Conservation (phyloP, 1,140 invertebrate genomes). For the Oscheius sp. region DNA sequence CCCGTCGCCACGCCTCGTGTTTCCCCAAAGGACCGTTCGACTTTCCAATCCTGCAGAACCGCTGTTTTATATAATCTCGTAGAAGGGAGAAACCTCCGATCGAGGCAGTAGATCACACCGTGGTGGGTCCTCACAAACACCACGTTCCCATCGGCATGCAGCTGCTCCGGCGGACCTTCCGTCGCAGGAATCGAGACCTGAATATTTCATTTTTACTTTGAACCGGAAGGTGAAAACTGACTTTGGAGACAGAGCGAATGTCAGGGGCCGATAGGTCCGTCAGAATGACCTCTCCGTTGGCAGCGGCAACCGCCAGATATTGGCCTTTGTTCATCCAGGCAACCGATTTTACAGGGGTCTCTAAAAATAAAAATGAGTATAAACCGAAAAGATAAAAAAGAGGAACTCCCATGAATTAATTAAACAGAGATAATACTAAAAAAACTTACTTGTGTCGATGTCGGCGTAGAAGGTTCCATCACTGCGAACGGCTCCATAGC, state of each 20-base stretch:
- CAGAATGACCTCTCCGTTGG: neutral
- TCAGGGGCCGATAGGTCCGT: constrained; percentile 15
- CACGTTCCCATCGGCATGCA: constrained; percentile 13
- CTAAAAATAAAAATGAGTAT: neutral
- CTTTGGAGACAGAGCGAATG: constrained; percentile 1
- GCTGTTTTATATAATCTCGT: neutral
- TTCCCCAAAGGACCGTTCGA: constrained; percentile 5
- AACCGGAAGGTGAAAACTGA: neutral
- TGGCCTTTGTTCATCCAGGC: neutral
- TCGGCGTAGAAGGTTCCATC: constrained; percentile 12
- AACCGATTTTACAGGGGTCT: neutral
- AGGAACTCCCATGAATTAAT: neutral
- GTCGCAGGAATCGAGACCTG: constrained; percentile 5
- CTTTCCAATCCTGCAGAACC: constrained; percentile 6
- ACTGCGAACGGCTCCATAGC: constrained; percentile 31
- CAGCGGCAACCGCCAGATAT: neutral
- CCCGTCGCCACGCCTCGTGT: constrained; percentile 20
- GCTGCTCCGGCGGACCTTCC: constrained; percentile 11
- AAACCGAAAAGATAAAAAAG: neutral
- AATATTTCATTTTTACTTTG: neutral
- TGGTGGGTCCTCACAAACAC: constrained; percentile 25
- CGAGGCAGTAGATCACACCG: constrained; percentile 21
- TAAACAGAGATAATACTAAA: constrained; percentile 3
- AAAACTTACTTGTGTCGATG: constrained; percentile 17
- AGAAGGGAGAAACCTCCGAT: constrained; percentile 4